Conservation (phyloP, 2,113 vertebrate species). For the Riparia riparia region DNA sequence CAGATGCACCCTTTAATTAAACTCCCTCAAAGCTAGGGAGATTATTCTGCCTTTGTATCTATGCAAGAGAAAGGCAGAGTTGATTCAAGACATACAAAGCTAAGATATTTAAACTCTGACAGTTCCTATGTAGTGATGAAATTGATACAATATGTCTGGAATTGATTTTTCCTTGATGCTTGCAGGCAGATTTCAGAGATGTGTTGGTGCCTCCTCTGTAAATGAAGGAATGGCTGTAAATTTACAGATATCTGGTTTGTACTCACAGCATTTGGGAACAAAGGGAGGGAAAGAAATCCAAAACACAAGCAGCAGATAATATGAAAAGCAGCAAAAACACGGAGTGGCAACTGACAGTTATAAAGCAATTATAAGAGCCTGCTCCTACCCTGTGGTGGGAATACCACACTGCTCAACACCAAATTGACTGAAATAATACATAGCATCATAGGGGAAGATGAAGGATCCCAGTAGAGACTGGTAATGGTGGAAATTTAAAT, state of each 20-base stretch:
- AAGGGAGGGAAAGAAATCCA: background rate
- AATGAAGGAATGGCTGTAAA: background rate
- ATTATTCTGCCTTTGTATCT: background rate
- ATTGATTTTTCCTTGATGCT: conserved; percentile 32
- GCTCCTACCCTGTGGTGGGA: background rate
- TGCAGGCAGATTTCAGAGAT: background rate
- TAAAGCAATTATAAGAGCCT: background rate
- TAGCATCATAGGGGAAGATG: background rate
- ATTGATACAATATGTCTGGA: conserved; percentile 22
- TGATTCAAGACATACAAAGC: conserved; percentile 1
- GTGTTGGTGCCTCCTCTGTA: background rate
- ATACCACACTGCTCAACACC: background rate
- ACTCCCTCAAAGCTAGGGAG: background rate
- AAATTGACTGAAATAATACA: background rate
- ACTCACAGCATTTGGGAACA: background rate
- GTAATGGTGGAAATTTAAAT: background rate
- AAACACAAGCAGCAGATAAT: background rate
- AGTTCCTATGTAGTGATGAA: background rate
- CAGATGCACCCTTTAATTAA: background rate
- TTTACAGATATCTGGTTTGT: background rate
- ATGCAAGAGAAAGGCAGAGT: background rate
- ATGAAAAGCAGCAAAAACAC: background rate
- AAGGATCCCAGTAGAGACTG: background rate
- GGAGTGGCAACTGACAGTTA: background rate
- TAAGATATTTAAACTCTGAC: background rate